Evolutionary conservation across 2,113 vertebrate genomes (phyloP), one percentile per base, ranked within the genome.

Genomic region (Sphaerodactylus townsendi): DNA sequence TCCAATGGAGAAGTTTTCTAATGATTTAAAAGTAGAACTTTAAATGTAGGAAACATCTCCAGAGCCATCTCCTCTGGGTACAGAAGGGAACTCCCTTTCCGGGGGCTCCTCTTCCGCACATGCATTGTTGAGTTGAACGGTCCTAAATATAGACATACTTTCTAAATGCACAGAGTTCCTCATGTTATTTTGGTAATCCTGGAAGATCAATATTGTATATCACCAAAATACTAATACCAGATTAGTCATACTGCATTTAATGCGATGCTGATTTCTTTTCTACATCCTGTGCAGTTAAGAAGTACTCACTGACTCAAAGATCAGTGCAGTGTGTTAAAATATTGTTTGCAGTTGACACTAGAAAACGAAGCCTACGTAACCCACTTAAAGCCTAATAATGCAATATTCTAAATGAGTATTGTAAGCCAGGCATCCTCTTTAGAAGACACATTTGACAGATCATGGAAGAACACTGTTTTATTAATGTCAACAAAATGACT

Each of bases 291-390:
- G 2, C 1, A 25, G 78, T 41, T 46, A 25, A 1, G 70, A 82
- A 90, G 73, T 33, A 59, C 46, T 62, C 21, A 3, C 0, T 0
- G 2, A 84, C 88, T 83, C 59, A 76, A 46, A 82, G 30, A 64
- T 65, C 86, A 81, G 48, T 82, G 28, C n/a, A 33, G n/a, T 91
- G 59, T 75, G 69, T 86, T 86, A 76, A 53, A 68, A 72, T 41
- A 10, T 75, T 81, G 25, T 66, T 25, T 53, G 2, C 8, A 84
- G 25, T 53, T 90, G 44, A 23, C 5, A 28, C 48, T 1, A 0
- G 6, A 62, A 39, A 80, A 77, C 25, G 23, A 69, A 73, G 17
- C 50, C 28, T 50, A 73, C 10, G 1, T 81, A 66, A 82, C 85
- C 62, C 44, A 68, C 65, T 68, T 56, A 70, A 44, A 89, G 90